Base-by-base conservation (phyloP, 37 sponge, comb jelly and placozoan genomes). In the Cladorhizidae sp. region DNA sequence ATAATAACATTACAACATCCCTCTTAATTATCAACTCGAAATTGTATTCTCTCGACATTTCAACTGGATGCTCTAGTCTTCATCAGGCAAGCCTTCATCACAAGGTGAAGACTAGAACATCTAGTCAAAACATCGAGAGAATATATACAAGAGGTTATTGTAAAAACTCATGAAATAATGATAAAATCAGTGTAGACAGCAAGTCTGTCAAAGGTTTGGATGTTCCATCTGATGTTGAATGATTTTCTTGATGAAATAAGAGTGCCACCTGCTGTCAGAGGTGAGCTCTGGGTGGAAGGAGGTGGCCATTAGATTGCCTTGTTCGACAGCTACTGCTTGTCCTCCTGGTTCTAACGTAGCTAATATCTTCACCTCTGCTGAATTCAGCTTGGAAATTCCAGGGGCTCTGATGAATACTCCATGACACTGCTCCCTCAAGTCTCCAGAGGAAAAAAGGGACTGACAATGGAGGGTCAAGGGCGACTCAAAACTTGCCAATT, bases 331-430 rank as follows among this genome's bases (percentile, higher is more conserved):
- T 5, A 92, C 93, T n/a, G 83, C 70, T 25, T 70, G 74, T 26
- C 72, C 79, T 32, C 40, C 49, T 32, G 73, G 80, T 0, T 14
- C 51, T 3, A 84, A 74, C 3, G 72, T 80, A 18, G 80, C 89
- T 2, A 89, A 75, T 7, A 83, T 64, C 39, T 83, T 78, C 39
- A 84, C 89, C 38, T 63, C 63, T 1, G 65, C 50, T 5, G 72
- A 70, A 22, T 72, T 52, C 61, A 92, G 62, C 41, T 72, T 52
- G 31, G 35, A 41, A 36, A 92, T 88, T 0, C 86, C 82, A 50
- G 93, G 93, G 23, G 93, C 93, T 59, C 93, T 55, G 15, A 92
- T 88, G 50, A 92, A 92, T 12, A 92, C 40, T 3, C 93, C 93
- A 33, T 78, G 89, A 25, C 57, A 92, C 35, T 91, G 57, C 0